A percentile compares a stretch with the other conserved stretches of the same genome.
Evolutionary conservation across 2,888 invertebrate species (phyloP).

Genomic region (Cyrtodaria siliqua): DNA sequence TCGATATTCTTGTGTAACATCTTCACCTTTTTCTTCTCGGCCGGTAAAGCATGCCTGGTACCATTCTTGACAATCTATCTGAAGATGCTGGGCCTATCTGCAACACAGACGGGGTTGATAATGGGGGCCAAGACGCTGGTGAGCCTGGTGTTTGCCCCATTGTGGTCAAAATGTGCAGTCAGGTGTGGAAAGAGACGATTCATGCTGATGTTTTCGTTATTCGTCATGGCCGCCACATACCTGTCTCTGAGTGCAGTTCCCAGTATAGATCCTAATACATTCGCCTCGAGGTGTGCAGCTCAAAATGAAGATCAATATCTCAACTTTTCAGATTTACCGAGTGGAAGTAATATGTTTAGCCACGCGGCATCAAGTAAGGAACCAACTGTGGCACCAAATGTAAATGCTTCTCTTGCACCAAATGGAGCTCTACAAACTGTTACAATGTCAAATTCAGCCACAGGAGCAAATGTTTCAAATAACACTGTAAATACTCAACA

Average conservation of each 20-base stretch:
- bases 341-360: too few species aligned
- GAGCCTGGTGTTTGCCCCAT: slow-evolving; percentile 78
- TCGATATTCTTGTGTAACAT: slow-evolving; percentile 78
- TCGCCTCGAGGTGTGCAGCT: slow-evolving; percentile 34
- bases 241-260: slow-evolving; percentile 76
- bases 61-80: slow-evolving; percentile 83
- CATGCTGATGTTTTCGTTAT: slow-evolving; percentile 79
- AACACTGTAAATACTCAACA: too few species aligned
- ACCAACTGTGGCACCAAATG: too few species aligned
- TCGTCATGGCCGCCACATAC: slow-evolving; percentile 79
- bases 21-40: slow-evolving; percentile 78
- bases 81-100: slow-evolving; percentile 78
- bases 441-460: too few species aligned
- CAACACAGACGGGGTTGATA: slow-evolving; percentile 79
- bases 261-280: slow-evolving; percentile 54
- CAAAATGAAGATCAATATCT: not conserved
- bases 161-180: slow-evolving; percentile 81
- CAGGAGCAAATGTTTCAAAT: too few species aligned
- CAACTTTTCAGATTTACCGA: too few species aligned
- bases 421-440: too few species aligned
- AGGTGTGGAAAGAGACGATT: slow-evolving; percentile 76
- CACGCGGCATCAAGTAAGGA: too few species aligned
- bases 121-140: slow-evolving; percentile 79
- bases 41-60: slow-evolving; percentile 79
- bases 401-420: too few species aligned